phyloP scores from a whole-genome alignment of 2,888 invertebrate genomes.

The Colostygia pectinataria region DNA sequence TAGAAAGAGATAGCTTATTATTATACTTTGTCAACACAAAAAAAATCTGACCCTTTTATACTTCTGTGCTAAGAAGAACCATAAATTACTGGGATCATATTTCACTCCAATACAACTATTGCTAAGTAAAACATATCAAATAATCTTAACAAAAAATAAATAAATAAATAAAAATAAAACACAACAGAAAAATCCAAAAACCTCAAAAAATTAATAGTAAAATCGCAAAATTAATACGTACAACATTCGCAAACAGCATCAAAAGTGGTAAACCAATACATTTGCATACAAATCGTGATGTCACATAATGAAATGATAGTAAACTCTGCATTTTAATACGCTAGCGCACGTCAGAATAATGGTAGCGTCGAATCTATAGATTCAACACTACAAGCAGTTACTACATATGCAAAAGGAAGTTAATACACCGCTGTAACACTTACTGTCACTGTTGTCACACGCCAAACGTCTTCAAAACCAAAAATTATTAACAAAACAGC shows the following conservation, averaged over 20 bases:
- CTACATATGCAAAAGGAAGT: constrained; percentile 9
- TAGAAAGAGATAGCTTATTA: constrained; percentile 52
- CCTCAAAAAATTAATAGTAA: not conserved
- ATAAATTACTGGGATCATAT: not conserved
- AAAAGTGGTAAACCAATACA: constrained; percentile 30
- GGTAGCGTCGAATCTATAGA: constrained; percentile 27
- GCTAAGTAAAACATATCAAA: too few species aligned
- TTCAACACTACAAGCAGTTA: constrained; percentile 24
- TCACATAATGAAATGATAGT: constrained; percentile 47
- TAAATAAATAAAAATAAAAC: too few species aligned
- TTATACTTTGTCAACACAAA: constrained; percentile 13
- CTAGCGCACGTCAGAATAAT: constrained; percentile 36
- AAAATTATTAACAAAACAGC: constrained; percentile 66
- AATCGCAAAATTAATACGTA: constrained; percentile 5
- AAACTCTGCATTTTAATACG: constrained; percentile 48
- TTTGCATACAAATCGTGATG: constrained; percentile 42
- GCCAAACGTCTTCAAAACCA: constrained; percentile 55
- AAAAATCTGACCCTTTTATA: constrained; percentile 23
- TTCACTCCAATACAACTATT: too few species aligned
- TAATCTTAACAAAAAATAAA: not conserved
- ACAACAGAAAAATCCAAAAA: too few species aligned
- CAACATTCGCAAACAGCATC: constrained; percentile 26
- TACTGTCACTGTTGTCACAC: constrained; percentile 55
- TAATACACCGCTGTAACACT: constrained; percentile 39
- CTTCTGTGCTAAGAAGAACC: constrained; percentile 12